Percentiles rank a stretch among this genome's conserved stretches.
These are phyloP conservation scores for Acanthis flammea DNA, from an alignment of 2,797 vertebrate genomes.

Conservation along the genomic window DNA sequence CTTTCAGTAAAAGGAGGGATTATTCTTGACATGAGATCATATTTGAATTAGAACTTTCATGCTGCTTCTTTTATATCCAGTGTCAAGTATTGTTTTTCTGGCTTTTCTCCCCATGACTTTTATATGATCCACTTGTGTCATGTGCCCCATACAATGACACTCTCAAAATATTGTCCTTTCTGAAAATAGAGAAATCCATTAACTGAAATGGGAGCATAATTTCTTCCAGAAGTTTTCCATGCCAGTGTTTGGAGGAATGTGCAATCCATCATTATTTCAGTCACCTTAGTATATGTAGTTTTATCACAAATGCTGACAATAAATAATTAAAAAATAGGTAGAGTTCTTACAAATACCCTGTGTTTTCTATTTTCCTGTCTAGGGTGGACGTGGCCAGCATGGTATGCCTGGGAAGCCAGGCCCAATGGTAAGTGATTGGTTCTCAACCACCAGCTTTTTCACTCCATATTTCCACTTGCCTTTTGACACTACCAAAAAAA, in stretches of 20 bases:
- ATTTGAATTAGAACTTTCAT: not conserved
- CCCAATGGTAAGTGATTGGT: constrained; percentile 82
- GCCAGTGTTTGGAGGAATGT: not conserved
- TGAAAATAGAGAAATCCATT: not conserved
- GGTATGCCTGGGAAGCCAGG: constrained; percentile 92
- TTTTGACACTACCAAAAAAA: not conserved
- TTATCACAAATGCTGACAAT: not conserved
- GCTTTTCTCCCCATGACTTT: not conserved
- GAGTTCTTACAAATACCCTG: not conserved
- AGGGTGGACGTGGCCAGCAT: constrained; percentile 89
- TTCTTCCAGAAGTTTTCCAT: not conserved
- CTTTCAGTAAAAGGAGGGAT: not conserved
- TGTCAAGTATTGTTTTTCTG: not conserved
- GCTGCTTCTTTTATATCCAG: not conserved
- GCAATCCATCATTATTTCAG: not conserved
- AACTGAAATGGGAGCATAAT: not conserved
- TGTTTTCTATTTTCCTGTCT: not conserved
- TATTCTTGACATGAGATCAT: not conserved
- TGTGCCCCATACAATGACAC: not conserved
- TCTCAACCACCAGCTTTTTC: not conserved
- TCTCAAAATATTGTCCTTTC: not conserved
- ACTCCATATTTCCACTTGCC: not conserved
- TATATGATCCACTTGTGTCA: not conserved
- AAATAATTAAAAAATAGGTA: not conserved
- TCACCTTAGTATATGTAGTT: not conserved